A percentile compares a stretch with the other conserved stretches of the same genome.
phyloP scores from a whole-genome alignment of 2,888 invertebrate species.

The Amblyteles armatorius region DNA sequence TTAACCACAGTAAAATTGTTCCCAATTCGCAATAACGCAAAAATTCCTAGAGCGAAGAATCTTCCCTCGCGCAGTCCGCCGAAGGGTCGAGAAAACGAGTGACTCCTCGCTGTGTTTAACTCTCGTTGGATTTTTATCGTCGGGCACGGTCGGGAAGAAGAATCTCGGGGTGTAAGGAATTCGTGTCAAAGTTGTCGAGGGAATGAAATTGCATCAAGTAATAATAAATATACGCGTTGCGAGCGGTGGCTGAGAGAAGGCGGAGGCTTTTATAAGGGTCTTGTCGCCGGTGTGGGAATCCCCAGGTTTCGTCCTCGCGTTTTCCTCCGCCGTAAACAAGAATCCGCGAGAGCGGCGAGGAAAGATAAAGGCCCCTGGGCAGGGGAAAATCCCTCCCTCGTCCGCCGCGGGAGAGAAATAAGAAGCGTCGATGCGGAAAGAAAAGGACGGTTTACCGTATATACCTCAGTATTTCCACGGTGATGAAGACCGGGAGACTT shows the following conservation, averaged over 20 bases:
- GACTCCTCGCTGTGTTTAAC: not conserved
- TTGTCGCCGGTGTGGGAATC: constrained; percentile 17
- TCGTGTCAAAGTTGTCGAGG: constrained; percentile 11
- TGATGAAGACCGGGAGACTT: constrained; percentile 27
- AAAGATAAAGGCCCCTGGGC: constrained; percentile 57
- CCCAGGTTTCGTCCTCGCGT: not conserved
- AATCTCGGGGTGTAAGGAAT: constrained; percentile 14
- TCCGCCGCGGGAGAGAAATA: constrained; percentile 30
- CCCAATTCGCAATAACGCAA: no score
- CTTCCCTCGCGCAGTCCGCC: no score
- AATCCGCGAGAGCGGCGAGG: constrained; percentile 35
- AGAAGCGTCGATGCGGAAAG: constrained; percentile 56
- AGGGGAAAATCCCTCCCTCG: constrained; percentile 7
- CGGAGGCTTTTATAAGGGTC: constrained; percentile 39
- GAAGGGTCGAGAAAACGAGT: not conserved
- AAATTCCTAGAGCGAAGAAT: no score
- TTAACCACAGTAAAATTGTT: no score
- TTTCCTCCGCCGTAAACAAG: constrained; percentile 49
- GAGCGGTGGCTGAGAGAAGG: constrained; percentile 19
- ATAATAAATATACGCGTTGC: constrained; percentile 43
- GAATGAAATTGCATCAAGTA: constrained; percentile 27
- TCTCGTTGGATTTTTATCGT: not conserved
- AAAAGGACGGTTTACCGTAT: constrained; percentile 57
- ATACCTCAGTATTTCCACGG: constrained; percentile 31
- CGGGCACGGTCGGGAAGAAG: not conserved